phyloP scores from a whole-genome alignment of 1,140 invertebrate genomes.

The Dolichoris vasculosae region DNA sequence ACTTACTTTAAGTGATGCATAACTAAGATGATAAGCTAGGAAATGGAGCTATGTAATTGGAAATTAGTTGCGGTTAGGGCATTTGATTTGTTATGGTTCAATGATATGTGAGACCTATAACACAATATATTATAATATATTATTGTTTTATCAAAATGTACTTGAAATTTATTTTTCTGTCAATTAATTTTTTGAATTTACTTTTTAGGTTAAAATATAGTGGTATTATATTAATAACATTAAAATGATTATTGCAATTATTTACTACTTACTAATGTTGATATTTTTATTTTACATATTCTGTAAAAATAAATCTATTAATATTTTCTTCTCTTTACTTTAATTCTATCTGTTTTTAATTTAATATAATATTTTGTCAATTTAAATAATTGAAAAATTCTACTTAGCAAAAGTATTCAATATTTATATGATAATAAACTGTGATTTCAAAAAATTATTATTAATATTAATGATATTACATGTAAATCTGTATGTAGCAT shows the following conservation, averaged over 20 bases:
- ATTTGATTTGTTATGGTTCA: not conserved
- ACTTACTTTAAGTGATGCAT: not conserved
- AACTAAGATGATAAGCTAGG: not conserved
- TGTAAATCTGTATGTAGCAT: not conserved
- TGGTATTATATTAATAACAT: not conserved
- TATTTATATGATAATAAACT: not conserved
- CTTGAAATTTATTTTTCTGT: conserved; percentile 8
- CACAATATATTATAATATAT: conserved; percentile 5
- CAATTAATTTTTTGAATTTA: not conserved
- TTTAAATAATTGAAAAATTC: too few relatives aligned
- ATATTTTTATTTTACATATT: not conserved
- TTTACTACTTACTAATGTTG: not conserved
- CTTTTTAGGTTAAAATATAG: not conserved
- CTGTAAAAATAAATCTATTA: not conserved
- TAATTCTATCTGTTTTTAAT: not conserved
- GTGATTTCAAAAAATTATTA: not conserved
- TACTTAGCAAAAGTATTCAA: not conserved
- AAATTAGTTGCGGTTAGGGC: conserved; percentile 30
- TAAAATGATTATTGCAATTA: not conserved
- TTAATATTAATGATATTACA: not conserved
- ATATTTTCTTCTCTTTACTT: not conserved
- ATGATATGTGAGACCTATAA: not conserved
- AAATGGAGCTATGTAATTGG: not conserved
- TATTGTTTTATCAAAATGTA: not conserved
- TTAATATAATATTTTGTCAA: not conserved